Conservation (phyloP, 1,140 invertebrate genomes). For the Maconellicoccus hirsutus region DNA sequence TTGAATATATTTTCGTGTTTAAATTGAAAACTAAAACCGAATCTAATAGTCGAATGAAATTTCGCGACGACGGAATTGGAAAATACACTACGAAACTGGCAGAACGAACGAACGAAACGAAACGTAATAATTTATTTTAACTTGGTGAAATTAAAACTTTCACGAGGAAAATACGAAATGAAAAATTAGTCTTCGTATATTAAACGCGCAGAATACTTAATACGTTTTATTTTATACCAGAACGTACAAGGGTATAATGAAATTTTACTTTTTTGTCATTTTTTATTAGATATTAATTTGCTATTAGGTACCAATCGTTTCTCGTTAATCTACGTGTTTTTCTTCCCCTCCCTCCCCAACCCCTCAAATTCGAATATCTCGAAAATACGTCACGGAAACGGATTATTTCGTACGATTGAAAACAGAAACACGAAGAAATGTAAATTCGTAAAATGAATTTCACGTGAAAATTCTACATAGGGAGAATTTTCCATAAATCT, state of each 20-base stretch:
- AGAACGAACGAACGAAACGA: slow-evolving; percentile 6
- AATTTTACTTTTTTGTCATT: neutral
- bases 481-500: too few species aligned
- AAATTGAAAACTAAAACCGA: neutral
- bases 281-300: slow-evolving; percentile 6
- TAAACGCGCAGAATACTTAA: slow-evolving; percentile 8
- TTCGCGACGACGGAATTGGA: neutral
- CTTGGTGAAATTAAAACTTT: slow-evolving; percentile 5
- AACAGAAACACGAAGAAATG: too few species aligned
- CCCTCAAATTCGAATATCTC: too few species aligned
- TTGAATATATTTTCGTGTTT: too few species aligned
- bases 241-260: neutral
- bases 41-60: neutral
- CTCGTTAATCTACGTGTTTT: too few species aligned
- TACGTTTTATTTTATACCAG: slow-evolving; percentile 1
- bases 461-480: too few species aligned
- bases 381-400: too few species aligned
- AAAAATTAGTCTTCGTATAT: slow-evolving; percentile 9
- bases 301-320: neutral
- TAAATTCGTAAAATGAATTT: too few species aligned
- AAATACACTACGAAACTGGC: neutral
- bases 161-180: slow-evolving; percentile 7
- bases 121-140: slow-evolving; percentile 10
- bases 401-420: too few species aligned
- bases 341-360: too few species aligned